These are phyloP conservation scores for Temnothorax curvispinosus DNA, from an alignment of 1,140 invertebrate species.

Conservation along the genomic window DNA sequence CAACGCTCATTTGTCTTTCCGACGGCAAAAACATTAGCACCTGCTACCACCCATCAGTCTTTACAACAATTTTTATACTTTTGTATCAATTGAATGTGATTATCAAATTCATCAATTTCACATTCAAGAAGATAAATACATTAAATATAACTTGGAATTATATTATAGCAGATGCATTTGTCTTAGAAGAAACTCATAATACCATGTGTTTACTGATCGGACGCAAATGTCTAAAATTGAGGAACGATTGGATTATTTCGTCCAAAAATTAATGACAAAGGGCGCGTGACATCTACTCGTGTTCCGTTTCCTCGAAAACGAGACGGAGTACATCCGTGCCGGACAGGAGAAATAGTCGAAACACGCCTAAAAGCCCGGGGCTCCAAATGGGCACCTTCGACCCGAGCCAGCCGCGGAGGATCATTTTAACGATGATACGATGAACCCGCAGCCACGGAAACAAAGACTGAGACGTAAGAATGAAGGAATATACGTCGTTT, in stretches of 20 bases:
- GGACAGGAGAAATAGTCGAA: constrained; percentile 32
- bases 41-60: constrained; percentile 36
- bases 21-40: constrained; percentile 57
- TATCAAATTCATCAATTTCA: not conserved
- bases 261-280: constrained; percentile 16
- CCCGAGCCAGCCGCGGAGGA: constrained; percentile 37
- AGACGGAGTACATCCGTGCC: constrained; percentile 32
- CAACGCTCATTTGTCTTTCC: constrained; percentile 38
- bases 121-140: not conserved
- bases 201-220: not conserved
- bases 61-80: constrained; percentile 15
- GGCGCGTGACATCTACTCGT: constrained; percentile 12
- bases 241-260: not conserved
- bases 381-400: constrained; percentile 66
- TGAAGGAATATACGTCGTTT: constrained; percentile 78
- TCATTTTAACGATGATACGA: constrained; percentile 76
- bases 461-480: constrained; percentile 76
- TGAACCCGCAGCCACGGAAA: constrained; percentile 73
- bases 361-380: constrained; percentile 36
- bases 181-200: not conserved
- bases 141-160: not conserved
- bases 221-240: not conserved
- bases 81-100: not conserved
- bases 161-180: not conserved
- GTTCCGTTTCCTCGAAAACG: constrained; percentile 62